Conservation (phyloP, 2,888 invertebrate species). For the Bedellia somnulentella region DNA sequence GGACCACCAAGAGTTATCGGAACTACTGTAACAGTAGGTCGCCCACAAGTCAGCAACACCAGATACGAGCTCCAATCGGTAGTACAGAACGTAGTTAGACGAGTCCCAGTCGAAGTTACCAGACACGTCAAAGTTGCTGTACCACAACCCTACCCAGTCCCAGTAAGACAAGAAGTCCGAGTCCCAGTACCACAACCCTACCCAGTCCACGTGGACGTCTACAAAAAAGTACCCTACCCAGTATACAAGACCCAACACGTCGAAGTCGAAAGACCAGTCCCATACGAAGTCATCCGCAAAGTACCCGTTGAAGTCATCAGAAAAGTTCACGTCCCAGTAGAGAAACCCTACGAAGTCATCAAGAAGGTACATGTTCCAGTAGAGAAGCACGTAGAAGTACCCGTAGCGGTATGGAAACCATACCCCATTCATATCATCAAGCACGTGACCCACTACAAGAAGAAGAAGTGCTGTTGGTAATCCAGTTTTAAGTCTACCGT, state of each 20-base stretch:
- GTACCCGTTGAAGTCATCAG: conserved; percentile 46
- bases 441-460: conserved; percentile 51
- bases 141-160: conserved; percentile 37
- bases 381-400: conserved; percentile 45
- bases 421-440: conserved; percentile 51
- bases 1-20: conserved; percentile 16
- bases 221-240: conserved; percentile 45
- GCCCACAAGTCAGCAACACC: conserved; percentile 19
- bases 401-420: conserved; percentile 47
- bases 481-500: conserved; percentile 17
- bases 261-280: conserved; percentile 44
- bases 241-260: conserved; percentile 46
- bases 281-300: conserved; percentile 36
- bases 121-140: conserved; percentile 39
- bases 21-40: conserved; percentile 9
- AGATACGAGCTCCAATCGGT: conserved; percentile 48
- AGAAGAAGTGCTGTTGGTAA: conserved; percentile 51
- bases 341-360: conserved; percentile 47
- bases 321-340: conserved; percentile 39
- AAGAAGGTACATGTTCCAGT: conserved; percentile 43
- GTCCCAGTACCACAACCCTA: conserved; percentile 51
- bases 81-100: conserved; percentile 42
- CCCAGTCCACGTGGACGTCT: conserved; percentile 44
- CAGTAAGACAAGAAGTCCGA: conserved; percentile 39
- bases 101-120: conserved; percentile 44